These are phyloP conservation scores for Loripinus fragilis DNA, from an alignment of 2,888 invertebrate genomes.

Conservation along the genomic window DNA sequence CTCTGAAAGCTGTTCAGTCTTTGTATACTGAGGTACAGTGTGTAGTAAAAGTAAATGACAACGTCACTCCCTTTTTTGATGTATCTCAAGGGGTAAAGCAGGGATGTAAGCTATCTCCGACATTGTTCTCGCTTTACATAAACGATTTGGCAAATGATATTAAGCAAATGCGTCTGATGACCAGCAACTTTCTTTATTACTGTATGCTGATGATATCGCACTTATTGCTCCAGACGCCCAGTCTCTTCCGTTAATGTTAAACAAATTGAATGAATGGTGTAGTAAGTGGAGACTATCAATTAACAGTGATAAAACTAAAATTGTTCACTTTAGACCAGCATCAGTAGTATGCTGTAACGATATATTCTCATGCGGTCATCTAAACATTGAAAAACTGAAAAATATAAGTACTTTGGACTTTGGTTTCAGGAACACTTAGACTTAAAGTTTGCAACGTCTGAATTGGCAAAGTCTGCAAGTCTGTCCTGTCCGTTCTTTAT, in stretches of 20 bases:
- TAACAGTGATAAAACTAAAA: conserved; percentile 33
- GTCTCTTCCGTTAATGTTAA: conserved; percentile 22
- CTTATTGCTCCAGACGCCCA: conserved; percentile 20
- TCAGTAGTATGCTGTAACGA: background rate
- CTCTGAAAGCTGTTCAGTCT: conserved; percentile 6
- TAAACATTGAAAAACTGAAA: conserved; percentile 4
- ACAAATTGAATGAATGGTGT: conserved; percentile 13
- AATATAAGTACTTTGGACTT: conserved; percentile 42
- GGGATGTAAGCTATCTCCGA: conserved; percentile 19
- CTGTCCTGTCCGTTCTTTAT: conserved; percentile 19
- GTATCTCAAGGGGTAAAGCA: conserved; percentile 1
- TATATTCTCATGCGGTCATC: conserved; percentile 4
- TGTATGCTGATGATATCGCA: conserved; percentile 23
- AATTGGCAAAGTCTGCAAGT: conserved; percentile 19
- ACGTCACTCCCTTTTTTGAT: conserved; percentile 13
- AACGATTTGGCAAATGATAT: background rate
- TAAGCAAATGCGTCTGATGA: background rate
- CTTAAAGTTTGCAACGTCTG: conserved; percentile 9
- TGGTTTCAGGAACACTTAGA: conserved; percentile 38
- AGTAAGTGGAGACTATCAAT: conserved; percentile 30
- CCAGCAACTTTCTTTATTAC: background rate
- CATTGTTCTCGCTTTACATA: too few species aligned
- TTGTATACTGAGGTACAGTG: background rate
- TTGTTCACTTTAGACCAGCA: conserved; percentile 19
- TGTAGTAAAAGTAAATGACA: conserved; percentile 7